Percentiles rank a stretch among this genome's conserved stretches.
Conservation (phyloP, 2,113 vertebrate species). For the Nothoprocta perdicaria region DNA sequence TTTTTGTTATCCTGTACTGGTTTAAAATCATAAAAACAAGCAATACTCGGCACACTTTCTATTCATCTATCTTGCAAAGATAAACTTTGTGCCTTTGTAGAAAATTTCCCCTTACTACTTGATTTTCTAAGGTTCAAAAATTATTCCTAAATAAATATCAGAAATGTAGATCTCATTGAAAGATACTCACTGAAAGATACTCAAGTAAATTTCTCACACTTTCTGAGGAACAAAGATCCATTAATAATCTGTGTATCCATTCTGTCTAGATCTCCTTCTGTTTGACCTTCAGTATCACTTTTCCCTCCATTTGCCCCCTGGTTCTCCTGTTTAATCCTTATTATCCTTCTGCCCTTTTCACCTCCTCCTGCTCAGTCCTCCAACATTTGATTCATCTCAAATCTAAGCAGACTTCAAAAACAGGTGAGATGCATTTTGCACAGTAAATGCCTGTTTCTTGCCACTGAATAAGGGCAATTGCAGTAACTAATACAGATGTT, state of each 20-base stretch:
- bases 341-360: background rate
- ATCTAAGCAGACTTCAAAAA: background rate
- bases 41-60: background rate
- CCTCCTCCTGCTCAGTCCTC: background rate
- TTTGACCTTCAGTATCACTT: background rate
- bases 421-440: background rate
- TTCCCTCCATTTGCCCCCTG: background rate
- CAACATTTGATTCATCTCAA: background rate
- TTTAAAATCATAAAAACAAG: background rate
- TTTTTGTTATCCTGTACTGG: background rate
- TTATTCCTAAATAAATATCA: background rate
- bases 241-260: background rate
- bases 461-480: background rate
- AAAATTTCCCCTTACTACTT: background rate
- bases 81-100: background rate
- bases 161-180: background rate
- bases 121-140: background rate
- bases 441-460: background rate
- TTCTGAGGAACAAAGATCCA: background rate
- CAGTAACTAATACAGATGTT: background rate
- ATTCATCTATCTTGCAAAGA: background rate
- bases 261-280: background rate
- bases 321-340: background rate
- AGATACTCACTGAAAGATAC: background rate
- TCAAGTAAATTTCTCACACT: background rate